phyloP scores from a whole-genome alignment of 2,113 vertebrate genomes.

The Dicrurus megarhynchus region DNA sequence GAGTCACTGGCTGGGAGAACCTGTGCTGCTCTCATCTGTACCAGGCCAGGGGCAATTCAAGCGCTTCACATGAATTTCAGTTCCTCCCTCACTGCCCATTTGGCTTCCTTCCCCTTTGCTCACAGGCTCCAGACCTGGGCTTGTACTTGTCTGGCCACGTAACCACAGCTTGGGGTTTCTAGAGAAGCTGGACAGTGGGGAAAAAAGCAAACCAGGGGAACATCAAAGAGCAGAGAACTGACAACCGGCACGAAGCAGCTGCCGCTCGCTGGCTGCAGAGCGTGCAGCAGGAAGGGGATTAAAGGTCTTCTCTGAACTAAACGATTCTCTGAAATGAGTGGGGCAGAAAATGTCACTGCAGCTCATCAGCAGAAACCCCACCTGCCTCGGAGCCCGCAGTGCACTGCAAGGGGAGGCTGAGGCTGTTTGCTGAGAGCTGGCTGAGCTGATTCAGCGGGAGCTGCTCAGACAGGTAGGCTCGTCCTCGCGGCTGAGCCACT shows the following conservation, averaged over 20 bases:
- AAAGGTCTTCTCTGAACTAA: neutral
- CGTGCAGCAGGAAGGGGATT: accelerated
- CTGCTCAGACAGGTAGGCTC: neutral
- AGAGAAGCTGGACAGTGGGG: neutral
- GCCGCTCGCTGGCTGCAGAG: accelerated
- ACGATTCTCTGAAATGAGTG: neutral
- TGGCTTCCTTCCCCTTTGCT: conserved; percentile 40
- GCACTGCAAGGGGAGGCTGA: neutral
- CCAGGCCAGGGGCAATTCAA: conserved; percentile 10
- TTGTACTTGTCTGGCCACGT: neutral
- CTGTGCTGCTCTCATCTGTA: neutral
- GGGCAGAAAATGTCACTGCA: neutral
- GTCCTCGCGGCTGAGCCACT: neutral
- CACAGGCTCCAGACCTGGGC: neutral
- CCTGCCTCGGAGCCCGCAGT: neutral
- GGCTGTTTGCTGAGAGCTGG: neutral
- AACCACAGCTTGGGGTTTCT: neutral
- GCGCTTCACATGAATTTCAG: neutral
- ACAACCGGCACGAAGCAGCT: neutral
- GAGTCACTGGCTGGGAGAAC: conserved; percentile 40
- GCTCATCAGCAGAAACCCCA: neutral
- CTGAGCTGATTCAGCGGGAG: neutral
- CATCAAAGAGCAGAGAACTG: neutral
- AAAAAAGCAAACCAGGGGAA: neutral
- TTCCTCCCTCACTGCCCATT: conserved; percentile 10